Base-by-base conservation (phyloP, 2,888 invertebrate species). In the Epistrophe grossulariae region DNA sequence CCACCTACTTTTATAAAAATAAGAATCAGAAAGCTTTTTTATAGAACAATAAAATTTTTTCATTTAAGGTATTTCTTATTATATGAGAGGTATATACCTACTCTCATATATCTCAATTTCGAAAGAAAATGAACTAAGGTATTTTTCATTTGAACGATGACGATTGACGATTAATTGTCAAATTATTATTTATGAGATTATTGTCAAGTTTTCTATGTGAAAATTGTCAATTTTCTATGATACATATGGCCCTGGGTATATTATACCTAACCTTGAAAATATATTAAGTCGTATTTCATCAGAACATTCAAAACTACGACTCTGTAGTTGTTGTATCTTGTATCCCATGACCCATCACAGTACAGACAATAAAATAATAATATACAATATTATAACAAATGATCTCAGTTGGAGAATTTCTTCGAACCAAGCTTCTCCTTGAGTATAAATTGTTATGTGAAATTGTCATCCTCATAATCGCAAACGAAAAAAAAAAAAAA, bases 351-450 rank as follows among this genome's bases (percentile, higher is more conserved):
- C 9, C 59, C 1, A 3, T 24, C n/a, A 24, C 3, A 17, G 2
- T 2, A 35, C 59, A 59, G 17, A 59, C 59, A 59, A 59, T 59
- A 59, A 59, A 38, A 59, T 38, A 59, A 59, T 59, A 59, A 59
- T 15, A 31, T 7, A 38, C 35, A 59, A 59, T 59, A 59, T 59
- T 59, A 59, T 59, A 59, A 59, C 11, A 59, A 59, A 48, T 59
- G 59, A 59, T 59, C 59, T 35, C 59, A 59, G 59, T 59, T 59
- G 38, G 59, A 59, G 59, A 59, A 59, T 38, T 38, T 59, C 35
- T 59, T 59, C 11, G 59, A 59, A 35, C 35, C 2, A 11, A 17
- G 2, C 24, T 11, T 59, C 35, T 59, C 38, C 59, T 57, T 57
- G 57, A 57, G n/a, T 38, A 59, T 35, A 59, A 38, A 17, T 38